Conservation (phyloP, 2,888 invertebrate species). For the Imbricaverruca yamaguchii region DNA sequence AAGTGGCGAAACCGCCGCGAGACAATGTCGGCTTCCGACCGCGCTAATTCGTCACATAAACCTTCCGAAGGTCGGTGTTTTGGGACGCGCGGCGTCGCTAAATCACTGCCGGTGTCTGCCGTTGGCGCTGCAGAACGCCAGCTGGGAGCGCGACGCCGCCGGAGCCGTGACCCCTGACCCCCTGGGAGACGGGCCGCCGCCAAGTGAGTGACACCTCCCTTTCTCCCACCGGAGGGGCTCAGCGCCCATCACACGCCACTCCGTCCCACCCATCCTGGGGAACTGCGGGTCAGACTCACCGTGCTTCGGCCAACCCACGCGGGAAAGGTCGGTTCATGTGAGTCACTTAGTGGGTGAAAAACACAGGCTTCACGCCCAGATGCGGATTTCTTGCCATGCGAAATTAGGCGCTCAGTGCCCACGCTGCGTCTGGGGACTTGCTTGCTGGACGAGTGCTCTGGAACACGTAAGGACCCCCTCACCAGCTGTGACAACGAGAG, state of each 20-base stretch:
- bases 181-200: background rate
- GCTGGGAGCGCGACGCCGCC: background rate
- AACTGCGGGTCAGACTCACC: background rate
- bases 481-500: no score
- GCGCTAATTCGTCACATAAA: slow-evolving; percentile 16
- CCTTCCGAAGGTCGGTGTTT: background rate
- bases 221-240: background rate
- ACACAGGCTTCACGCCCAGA: no score
- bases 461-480: no score
- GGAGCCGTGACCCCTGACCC: background rate
- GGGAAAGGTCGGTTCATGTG: no score
- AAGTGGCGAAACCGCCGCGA: slow-evolving; percentile 6
- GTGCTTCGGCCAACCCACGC: background rate
- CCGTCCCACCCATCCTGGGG: background rate
- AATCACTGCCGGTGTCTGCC: background rate
- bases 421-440: no score
- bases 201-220: slow-evolving; percentile 8
- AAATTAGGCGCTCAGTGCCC: no score
- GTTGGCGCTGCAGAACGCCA: background rate
- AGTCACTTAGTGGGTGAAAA: no score
- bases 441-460: no score
- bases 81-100: background rate
- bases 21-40: background rate
- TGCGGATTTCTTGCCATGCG: no score
- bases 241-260: background rate